phyloP scores from a whole-genome alignment of 2,797 vertebrate genomes.

The Margarornis squamiger region DNA sequence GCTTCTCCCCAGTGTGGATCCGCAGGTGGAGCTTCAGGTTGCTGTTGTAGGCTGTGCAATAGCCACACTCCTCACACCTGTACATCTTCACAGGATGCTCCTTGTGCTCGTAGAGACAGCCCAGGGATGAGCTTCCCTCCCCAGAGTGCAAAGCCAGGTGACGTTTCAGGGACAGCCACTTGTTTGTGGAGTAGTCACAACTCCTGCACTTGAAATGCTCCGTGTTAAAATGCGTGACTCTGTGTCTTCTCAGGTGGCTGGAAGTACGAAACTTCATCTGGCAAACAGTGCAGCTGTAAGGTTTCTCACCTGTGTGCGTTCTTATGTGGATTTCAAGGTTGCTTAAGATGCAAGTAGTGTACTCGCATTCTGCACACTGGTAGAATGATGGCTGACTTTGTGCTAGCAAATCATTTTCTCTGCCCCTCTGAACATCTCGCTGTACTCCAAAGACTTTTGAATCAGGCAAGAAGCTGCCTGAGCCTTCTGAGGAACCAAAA shows the following conservation, averaged over 20 bases:
- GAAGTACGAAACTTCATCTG: slow-evolving; percentile 55
- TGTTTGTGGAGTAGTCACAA: slow-evolving; percentile 36
- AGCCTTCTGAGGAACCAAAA: neutral
- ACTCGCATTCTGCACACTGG: slow-evolving; percentile 36
- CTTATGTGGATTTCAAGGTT: slow-evolving; percentile 36
- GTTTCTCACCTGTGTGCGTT: slow-evolving; percentile 60
- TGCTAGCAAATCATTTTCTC: neutral
- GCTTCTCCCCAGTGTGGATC: slow-evolving; percentile 57
- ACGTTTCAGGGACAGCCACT: slow-evolving; percentile 37
- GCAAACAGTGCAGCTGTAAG: slow-evolving; percentile 29
- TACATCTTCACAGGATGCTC: neutral
- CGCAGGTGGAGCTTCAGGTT: slow-evolving; percentile 51
- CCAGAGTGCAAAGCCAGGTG: neutral
- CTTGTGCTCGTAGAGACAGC: neutral
- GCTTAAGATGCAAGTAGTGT: neutral
- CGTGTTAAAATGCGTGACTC: neutral
- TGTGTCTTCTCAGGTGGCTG: slow-evolving; percentile 57
- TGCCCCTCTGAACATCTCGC: neutral
- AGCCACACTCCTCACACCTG: slow-evolving; percentile 49
- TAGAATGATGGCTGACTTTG: neutral
- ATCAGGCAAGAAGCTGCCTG: neutral
- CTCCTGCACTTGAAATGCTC: neutral
- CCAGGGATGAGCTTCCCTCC: neutral
- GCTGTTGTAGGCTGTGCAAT: neutral
- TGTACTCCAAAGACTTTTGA: neutral